Evolutionary conservation across 2,113 vertebrate species (phyloP), one percentile per base, ranked within the genome.

Genomic region (Pluvianellus socialis): DNA sequence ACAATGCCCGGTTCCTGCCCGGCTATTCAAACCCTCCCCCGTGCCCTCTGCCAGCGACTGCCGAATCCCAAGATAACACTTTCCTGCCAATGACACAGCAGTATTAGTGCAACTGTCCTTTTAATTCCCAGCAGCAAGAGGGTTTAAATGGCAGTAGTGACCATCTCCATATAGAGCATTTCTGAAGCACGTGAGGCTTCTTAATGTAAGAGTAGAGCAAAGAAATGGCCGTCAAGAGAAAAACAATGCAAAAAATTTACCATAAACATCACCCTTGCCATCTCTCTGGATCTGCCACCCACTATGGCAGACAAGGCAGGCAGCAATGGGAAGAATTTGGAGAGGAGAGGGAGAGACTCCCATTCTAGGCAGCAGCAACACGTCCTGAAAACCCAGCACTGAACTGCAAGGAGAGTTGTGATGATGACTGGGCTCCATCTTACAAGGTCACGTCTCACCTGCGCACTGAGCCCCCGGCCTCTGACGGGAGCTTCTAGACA

Each of bases 341-440:
- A 55, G 67, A 21, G 47, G 10, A 49, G 47, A 49, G 47, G 20
- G 19, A 19, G 19, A 19, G 30, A 56, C 11, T 4, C 58, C 32
- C 30, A 63, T 15, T n/a, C 38, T 33, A 13, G 50, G 8, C 24
- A 83, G 18, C 62, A 70, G 22, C 38, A 74, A 10, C 12, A 0
- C 0, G 1, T 6, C 8, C 33, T n/a, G 58, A 53, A 56, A 84
- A 61, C 47, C 20, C 59, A 14, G 5, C 24, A 4, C 0, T 21
- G 40, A 45, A 38, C 45, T 66, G 73, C 70, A 49, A 12, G 28
- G 28, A 33, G 18, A 33, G 13, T 30, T 61, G 24, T 66, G 49
- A 7, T 66, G 49, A 7, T 17, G n/a, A 53, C 24, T 4, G 2
- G 8, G 12, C 11, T 61, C 67, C 72, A n/a, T 6, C 58, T 33